Base-by-base conservation (phyloP, 2,113 vertebrate genomes). In the Clarias batrachus region DNA sequence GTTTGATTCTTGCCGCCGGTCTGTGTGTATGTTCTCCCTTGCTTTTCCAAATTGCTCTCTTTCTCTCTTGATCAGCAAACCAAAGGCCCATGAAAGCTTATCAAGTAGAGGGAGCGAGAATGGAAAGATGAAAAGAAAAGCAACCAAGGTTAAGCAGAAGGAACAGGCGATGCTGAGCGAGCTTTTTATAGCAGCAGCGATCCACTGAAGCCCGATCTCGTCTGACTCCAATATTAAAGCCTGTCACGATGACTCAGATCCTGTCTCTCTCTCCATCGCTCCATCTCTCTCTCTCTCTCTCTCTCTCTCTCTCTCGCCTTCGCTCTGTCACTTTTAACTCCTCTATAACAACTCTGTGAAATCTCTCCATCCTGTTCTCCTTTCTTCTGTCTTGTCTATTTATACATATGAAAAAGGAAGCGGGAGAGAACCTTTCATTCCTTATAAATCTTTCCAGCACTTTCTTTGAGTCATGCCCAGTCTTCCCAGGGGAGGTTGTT, bases 181-280 rank as follows among this genome's bases (percentile, higher is more conserved):
- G 81, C 88, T 88, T 86, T 88, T 89, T 85, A 88, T 74, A 88
- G 85, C 57, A 56, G 57, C 11, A 78, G 37, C 52, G 84, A 52
- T 59, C 66, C 81, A 66, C 77, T 85, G 85, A 84, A 90, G 89
- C 88, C 81, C 89, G 88, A 92, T 90, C 89, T 82, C 13, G 56
- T 85, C 87, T 85, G 87, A 91, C 88, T 89, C 89, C 89, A 87
- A 83, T 83, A 86, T 91, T 88, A 89, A 91, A 88, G 84, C 79
- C 60, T 23, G 63, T 83, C 56, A 11, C 54, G 87, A 87, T 90
- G 91, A 90, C 89, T 93, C 91, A 88, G 85, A 84, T 63, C 84
- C 85, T 56, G 56, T 80, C 41, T 63, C 17, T 21, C 33, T 37
- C 33, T 37, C 33, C 33, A 37, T 37, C 33, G 2, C 56, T 83